Evolutionary conservation across 2,888 invertebrate species (phyloP), one percentile per base, ranked within the genome.

Genomic region (Lithophane semibrunnea): DNA sequence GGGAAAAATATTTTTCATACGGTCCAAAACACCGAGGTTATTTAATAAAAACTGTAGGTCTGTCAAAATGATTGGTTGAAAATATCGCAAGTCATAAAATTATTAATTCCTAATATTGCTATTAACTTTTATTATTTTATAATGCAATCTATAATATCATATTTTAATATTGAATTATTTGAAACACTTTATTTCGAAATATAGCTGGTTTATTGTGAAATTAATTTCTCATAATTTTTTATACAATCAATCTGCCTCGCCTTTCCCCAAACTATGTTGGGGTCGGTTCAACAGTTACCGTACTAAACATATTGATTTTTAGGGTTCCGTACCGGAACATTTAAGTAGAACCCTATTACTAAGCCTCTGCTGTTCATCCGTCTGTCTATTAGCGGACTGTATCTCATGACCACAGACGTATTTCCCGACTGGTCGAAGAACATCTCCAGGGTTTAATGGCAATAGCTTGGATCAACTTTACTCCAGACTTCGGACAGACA

Each of bases 21-120:
- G 13, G 1, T 5, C 13, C 61, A 13, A 60, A 12, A 37, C 2
- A 58, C 7, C 37, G 12, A 9, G 2, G 18, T 18, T 58, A 75
- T 49, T 29, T 21, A 0, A 64, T n/a, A 63, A 73, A 71, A 84
- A 52, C 52, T 49, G n/a, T n/a, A 10, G 13, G 42, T 21, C 5
- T 29, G 24, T 37, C 8, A 24, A 63, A 60, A 47, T 44, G 54
- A 47, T 58, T 18, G 18, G 24, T 56, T 44, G 2, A 77, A 66
- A 82, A 67, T 65, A 77, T 61, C 49, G 21, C 29, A 42, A 16
- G 58, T 68, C 44, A 77, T 54, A 71, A 71, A 64, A 77, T 82
- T 67, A 70, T 66, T 56, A 61, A 77, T 70, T 77, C 71, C 16
- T 58, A 71, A 77, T 77, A 67, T 54, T 71, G n/a, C 56, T 44